Evolutionary conservation across 2,113 vertebrate genomes (phyloP), one percentile per base, ranked within the genome.

Genomic region (Nannobrachium achirus): DNA sequence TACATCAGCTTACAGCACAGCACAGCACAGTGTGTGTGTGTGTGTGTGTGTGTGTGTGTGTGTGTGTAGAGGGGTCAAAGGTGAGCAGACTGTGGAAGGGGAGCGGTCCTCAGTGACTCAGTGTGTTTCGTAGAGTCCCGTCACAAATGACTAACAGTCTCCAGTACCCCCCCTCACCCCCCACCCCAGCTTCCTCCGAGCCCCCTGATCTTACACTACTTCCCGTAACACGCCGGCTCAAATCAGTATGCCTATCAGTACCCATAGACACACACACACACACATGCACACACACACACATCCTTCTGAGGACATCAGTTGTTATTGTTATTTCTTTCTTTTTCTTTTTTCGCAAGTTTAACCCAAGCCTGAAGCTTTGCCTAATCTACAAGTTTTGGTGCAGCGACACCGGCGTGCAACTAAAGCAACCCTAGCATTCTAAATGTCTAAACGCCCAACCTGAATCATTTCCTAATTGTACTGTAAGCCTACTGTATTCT

Each of bases 121-220:
- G 52, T 56, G 67, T 19, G 25, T 57, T 66, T 33, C 25, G 61
- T 58, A 40, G 8, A 16, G 39, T 56, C 52, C 45, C 14, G 45
- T 63, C 45, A 16, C 51, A 55, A 63, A 33, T 71, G 76, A 86
- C 61, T 66, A 75, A 83, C 70, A 71, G 57, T 45, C 76, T 74
- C 69, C 56, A 66, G 72, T 20, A 19, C 65, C 48, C n/a, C 14
- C 44, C 33, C 14, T 10, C 63, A 41, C 68, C 51, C 70, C 66
- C 61, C 51, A 9, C 38, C 13, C n/a, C 66, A 51, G 52, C 75
- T 89, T 84, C 89, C 86, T 90, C 64, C 76, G 80, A 88, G 78
- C 46, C 69, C 58, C 56, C 82, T 55, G 74, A 84, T 80, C 79
- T 84, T 84, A 68, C 73, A 80, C 66, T 53, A 49, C 81, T 90